Evolutionary conservation across 2,888 invertebrate species (phyloP).

Genomic region (Agrochola litura): DNA sequence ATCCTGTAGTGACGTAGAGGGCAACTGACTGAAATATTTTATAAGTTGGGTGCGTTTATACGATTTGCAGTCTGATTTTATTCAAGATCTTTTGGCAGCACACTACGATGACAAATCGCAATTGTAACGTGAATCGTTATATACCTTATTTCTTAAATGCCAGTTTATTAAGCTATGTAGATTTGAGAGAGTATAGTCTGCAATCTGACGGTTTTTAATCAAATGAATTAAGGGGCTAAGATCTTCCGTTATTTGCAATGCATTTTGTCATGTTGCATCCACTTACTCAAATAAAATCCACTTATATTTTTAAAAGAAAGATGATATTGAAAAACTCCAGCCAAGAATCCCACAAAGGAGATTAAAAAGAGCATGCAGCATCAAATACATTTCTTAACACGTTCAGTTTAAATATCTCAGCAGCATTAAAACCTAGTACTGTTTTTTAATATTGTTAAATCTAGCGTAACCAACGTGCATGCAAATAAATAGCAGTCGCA

Average conservation of each 20-base stretch:
- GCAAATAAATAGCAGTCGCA: slow-evolving; percentile 34
- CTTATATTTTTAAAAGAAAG: neutral
- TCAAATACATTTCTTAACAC: slow-evolving; percentile 13
- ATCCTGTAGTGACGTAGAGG: neutral
- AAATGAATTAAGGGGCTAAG: neutral
- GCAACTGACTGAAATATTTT: neutral
- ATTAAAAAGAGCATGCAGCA: slow-evolving; percentile 9
- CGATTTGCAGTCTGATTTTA: neutral
- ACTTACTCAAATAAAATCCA: neutral
- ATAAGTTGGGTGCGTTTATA: too few species aligned
- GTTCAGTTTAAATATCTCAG: slow-evolving; percentile 20
- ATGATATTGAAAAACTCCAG: neutral
- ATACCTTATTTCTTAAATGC: neutral
- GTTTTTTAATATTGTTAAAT: slow-evolving; percentile 26
- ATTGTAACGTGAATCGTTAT: too few species aligned
- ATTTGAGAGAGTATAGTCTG: neutral
- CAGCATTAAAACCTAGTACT: neutral
- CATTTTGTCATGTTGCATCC: neutral
- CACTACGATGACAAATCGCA: neutral
- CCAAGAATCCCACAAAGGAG: neutral
- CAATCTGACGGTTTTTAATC: neutral
- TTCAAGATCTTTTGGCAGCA: neutral
- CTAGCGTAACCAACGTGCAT: slow-evolving; percentile 30
- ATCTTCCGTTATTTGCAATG: neutral
- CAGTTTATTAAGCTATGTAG: too few species aligned